Evolutionary conservation across 2,113 vertebrate species (phyloP).

Genomic region (Chrysemys picta): DNA sequence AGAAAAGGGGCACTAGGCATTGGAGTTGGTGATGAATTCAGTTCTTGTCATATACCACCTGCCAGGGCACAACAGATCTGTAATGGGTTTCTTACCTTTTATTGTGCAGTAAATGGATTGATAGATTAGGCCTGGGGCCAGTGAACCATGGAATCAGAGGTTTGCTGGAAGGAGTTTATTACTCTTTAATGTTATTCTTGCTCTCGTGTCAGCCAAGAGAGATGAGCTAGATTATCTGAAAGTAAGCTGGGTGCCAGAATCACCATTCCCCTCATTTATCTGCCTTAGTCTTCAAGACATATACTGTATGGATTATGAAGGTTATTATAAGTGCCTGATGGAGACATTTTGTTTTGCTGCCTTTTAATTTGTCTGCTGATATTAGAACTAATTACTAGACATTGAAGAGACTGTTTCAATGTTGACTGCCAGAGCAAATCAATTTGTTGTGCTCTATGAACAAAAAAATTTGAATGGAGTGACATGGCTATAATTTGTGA

Average conservation of each 20-base stretch:
- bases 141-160: constrained; percentile 79
- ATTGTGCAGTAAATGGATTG: constrained; percentile 83
- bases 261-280: constrained; percentile 79
- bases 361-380: constrained; percentile 72
- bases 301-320: constrained; percentile 64
- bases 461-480: constrained; percentile 42
- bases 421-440: constrained; percentile 65
- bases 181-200: constrained; percentile 84
- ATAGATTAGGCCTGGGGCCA: constrained; percentile 81
- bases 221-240: constrained; percentile 83
- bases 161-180: constrained; percentile 82
- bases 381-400: constrained; percentile 72
- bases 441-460: constrained; percentile 58
- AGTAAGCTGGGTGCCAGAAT: constrained; percentile 81
- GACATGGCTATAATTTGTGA: constrained; percentile 60
- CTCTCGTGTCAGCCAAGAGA: constrained; percentile 78
- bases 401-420: constrained; percentile 53
- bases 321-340: constrained; percentile 66
- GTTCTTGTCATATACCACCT: constrained; percentile 79
- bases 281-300: constrained; percentile 71
- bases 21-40: constrained; percentile 67
- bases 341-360: constrained; percentile 68
- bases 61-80: constrained; percentile 75
- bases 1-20: constrained; percentile 34
- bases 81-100: constrained; percentile 83